Conservation (phyloP, 2,888 invertebrate species). For the Dioctria linearis region DNA sequence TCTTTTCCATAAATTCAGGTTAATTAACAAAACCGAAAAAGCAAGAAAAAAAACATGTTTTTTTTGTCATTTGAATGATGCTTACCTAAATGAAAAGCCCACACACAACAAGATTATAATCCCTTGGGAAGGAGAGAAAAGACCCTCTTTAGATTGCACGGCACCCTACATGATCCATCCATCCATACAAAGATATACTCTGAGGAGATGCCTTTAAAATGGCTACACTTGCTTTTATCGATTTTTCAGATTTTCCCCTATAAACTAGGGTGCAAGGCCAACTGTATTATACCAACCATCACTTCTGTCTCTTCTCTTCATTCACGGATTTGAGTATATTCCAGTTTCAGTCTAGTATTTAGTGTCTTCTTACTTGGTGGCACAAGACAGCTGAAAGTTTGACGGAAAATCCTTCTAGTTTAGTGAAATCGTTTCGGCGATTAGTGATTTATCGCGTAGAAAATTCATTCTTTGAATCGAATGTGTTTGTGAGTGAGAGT, state of each 20-base stretch:
- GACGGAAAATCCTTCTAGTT: too few species aligned
- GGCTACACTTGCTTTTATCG: conserved; percentile 46
- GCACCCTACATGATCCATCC: conserved; percentile 3
- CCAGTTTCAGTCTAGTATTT: neutral
- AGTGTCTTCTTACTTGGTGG: neutral
- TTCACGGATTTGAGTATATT: neutral
- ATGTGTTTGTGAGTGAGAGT: too few species aligned
- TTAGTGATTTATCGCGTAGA: neutral
- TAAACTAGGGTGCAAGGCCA: conserved; percentile 57
- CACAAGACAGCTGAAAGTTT: neutral
- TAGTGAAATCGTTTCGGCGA: neutral
- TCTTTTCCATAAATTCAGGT: neutral
- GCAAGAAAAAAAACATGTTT: too few species aligned
- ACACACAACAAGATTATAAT: neutral
- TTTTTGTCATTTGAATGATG: neutral
- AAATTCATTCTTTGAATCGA: neutral
- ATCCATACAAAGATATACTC: neutral
- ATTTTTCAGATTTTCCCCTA: conserved; percentile 47
- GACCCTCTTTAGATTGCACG: conserved; percentile 10
- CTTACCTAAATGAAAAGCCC: conserved; percentile 14
- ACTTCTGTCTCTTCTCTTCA: conserved; percentile 36
- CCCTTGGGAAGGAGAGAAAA: neutral
- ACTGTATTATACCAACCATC: conserved; percentile 46
- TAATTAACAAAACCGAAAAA: neutral
- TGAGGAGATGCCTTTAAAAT: conserved; percentile 32